A percentile compares a stretch with the other conserved stretches of the same genome.
These are phyloP conservation scores for Carassius gibelio DNA, from an alignment of 2,113 vertebrate species.

Conservation along the genomic window DNA sequence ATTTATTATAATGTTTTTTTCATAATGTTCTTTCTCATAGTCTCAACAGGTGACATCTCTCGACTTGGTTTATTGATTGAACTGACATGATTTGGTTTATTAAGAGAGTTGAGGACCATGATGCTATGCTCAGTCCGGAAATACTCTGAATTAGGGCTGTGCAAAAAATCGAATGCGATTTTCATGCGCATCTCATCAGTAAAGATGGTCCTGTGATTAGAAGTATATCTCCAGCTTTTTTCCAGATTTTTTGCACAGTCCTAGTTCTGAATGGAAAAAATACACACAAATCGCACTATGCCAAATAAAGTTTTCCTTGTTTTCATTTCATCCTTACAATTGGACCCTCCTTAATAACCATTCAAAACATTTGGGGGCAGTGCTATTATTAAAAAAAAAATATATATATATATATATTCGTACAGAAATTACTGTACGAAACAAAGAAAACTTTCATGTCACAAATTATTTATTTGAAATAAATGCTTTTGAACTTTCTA, in stretches of 20 bases:
- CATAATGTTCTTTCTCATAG: conserved; percentile 12
- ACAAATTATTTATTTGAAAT: neutral
- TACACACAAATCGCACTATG: neutral
- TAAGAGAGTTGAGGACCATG: neutral
- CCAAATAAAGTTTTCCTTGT: neutral
- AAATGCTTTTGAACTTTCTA: neutral
- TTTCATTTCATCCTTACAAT: too few relatives aligned
- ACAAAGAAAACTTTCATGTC: neutral
- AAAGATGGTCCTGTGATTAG: too few relatives aligned
- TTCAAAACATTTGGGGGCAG: too few relatives aligned
- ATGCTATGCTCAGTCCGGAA: conserved; percentile 11
- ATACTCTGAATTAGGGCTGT: neutral
- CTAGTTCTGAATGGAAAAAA: neutral
- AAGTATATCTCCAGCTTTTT: too few relatives aligned
- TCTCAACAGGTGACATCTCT: neutral
- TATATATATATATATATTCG: too few relatives aligned
- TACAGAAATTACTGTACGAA: too few relatives aligned
- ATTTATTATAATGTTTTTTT: neutral
- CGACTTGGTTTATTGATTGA: neutral
- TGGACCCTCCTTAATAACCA: too few relatives aligned
- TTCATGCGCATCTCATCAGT: too few relatives aligned
- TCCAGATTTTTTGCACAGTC: too few relatives aligned
- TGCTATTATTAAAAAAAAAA: too few relatives aligned
- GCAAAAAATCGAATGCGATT: too few relatives aligned
- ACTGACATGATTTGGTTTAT: neutral